Evolutionary conservation across 2,797 vertebrate genomes (phyloP).

Genomic region (Hephaestus fuliginosus): DNA sequence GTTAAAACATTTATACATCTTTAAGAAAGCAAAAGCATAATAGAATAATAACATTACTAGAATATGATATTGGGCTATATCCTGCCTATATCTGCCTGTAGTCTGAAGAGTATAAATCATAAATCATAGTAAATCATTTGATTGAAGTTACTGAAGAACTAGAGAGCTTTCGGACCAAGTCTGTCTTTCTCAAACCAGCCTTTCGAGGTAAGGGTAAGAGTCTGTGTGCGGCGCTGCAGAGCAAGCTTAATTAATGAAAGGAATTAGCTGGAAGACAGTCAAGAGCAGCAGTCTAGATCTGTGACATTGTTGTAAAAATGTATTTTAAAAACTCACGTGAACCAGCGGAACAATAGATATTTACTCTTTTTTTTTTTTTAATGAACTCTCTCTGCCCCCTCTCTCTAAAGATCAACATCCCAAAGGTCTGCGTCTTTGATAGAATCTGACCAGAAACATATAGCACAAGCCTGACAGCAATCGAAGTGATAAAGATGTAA

Average conservation of each 20-base stretch:
- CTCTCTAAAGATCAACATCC: not conserved
- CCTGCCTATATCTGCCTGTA: not conserved
- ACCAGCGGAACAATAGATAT: not conserved
- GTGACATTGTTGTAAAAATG: not conserved
- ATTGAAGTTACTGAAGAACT: not conserved
- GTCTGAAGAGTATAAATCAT: not conserved
- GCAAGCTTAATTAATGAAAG: conserved; percentile 14
- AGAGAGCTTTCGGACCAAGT: not conserved
- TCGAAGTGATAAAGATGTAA: conserved; percentile 53
- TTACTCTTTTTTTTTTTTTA: not conserved
- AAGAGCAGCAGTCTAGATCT: conserved; percentile 2
- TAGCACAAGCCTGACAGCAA: not conserved
- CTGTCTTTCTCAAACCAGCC: conserved; percentile 1
- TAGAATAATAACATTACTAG: not conserved
- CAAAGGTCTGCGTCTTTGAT: not conserved
- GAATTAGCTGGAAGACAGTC: not conserved
- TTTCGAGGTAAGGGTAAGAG: not conserved
- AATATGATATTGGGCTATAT: not conserved
- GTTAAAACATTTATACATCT: not conserved
- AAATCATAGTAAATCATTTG: conserved; percentile 8
- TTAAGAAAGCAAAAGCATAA: not conserved
- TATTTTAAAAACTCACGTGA: conserved; percentile 3
- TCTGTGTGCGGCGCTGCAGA: not conserved
- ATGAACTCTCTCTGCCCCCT: not conserved
- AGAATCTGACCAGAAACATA: not conserved